phyloP scores from a whole-genome alignment of 2,797 vertebrate genomes.

The Darevskia mixta region DNA sequence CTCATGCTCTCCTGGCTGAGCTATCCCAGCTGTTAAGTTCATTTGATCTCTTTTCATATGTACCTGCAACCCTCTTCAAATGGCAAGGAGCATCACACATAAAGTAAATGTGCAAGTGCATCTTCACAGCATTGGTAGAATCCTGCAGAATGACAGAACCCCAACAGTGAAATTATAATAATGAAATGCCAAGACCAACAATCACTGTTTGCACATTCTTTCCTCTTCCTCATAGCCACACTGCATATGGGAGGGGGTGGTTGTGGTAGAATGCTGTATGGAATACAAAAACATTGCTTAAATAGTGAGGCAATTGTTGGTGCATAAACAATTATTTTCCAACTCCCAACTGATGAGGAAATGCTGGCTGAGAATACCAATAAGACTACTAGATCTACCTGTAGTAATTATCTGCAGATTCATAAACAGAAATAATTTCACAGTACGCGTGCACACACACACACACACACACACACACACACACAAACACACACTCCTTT shows the following conservation, averaged over 20 bases:
- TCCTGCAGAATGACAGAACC: background rate
- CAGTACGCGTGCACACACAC: too few species aligned
- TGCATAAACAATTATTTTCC: slow-evolving; percentile 6
- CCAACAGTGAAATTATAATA: background rate
- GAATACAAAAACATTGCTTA: background rate
- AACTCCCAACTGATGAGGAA: background rate
- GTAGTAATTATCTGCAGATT: background rate
- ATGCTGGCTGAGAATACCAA: background rate
- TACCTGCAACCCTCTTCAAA: background rate
- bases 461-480: too few species aligned
- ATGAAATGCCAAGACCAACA: background rate
- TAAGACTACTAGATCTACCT: background rate
- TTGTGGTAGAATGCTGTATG: background rate
- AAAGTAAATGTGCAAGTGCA: too few species aligned
- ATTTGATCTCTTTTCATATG: background rate
- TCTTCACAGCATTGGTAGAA: background rate
- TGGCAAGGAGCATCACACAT: too few species aligned
- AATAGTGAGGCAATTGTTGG: fast-evolving
- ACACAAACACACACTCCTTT: background rate
- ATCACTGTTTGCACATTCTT: background rate
- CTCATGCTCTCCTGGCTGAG: too few species aligned
- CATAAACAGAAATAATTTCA: background rate
- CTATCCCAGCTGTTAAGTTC: too few species aligned
- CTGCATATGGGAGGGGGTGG: background rate
- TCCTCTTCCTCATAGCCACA: background rate